Base-by-base conservation (phyloP, 2,797 vertebrate species). In the Toxotes lorentzi region DNA sequence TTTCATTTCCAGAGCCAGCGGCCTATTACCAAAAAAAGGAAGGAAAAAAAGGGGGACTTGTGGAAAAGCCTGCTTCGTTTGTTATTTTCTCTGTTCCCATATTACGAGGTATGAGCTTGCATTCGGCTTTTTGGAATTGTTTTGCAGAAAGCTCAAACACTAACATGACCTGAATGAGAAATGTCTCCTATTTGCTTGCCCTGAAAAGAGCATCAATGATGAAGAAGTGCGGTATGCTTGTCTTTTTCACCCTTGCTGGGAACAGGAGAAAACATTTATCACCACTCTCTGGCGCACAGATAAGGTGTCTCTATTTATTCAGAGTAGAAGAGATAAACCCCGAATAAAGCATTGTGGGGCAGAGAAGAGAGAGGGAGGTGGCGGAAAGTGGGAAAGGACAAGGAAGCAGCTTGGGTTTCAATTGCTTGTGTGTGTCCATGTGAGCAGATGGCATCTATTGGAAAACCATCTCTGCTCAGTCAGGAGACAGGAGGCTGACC, bases 251-350 rank as follows among this genome's bases (percentile, higher is more conserved):
- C 88, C 89, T 89, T 88, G 86, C 82, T 70, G 89, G 83, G 68
- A 83, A 86, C 88, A 86, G 79, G 66, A 85, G 90, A 92, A 92
- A 91, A 86, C 94, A 94, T 94, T 94, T 89, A 95, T 95, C 92
- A 92, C 78, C 75, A 70, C 91, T 94, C 92, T 92, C 87, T 75
- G 80, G 69, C 30, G 83, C 66, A 24, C 81, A 92, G 95, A 95
- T 94, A 96, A 95, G 92, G 90, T 88, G 91, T 94, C 93, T 94
- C 94, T 92, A 94, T 94, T 94, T 91, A 94, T 93, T 94, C 87
- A 88, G 85, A 89, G 89, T 88, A 85, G 78, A 88, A 53, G 73
- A 92, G 93, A 95, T 94, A 95, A 95, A 92, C 84, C 79, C 47
- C 88, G 87, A 93, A 93, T 87, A 91, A 93, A 88, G 86, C 88